A percentile compares a stretch with the other conserved stretches of the same genome.
Evolutionary conservation across 2,888 invertebrate species (phyloP).

Genomic region (Syrphus vitripennis): DNA sequence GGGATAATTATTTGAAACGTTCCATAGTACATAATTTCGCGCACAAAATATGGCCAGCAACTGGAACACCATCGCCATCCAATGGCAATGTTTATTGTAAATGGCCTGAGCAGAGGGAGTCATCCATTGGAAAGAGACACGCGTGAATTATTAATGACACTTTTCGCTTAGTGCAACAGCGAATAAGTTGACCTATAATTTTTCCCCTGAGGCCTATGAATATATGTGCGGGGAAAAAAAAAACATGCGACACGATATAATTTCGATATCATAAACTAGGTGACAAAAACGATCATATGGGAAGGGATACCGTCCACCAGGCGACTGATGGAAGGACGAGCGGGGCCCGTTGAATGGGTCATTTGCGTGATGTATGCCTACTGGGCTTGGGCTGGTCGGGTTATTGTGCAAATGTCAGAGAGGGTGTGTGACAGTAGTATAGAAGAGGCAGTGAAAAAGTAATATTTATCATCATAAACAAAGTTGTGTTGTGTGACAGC

Average conservation of each 20-base stretch:
- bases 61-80: not conserved
- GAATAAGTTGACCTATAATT: slow-evolving; percentile 61
- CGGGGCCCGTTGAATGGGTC: slow-evolving; percentile 4
- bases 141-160: slow-evolving; percentile 62
- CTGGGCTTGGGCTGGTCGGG: slow-evolving; percentile 3
- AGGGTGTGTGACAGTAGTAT: slow-evolving; percentile 36
- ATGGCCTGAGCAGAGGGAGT: not conserved
- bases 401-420: not conserved
- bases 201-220: slow-evolving; percentile 35
- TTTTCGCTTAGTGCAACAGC: slow-evolving; percentile 43
- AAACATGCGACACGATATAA: slow-evolving; percentile 55
- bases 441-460: slow-evolving; percentile 37
- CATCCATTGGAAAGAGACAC: slow-evolving; percentile 23
- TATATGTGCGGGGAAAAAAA: not conserved
- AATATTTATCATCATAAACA: slow-evolving; percentile 65
- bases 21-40: slow-evolving; percentile 53
- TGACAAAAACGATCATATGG: slow-evolving; percentile 63
- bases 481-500: slow-evolving; percentile 47
- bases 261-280: slow-evolving; percentile 66
- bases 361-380: slow-evolving; percentile 61
- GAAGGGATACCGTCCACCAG: not conserved
- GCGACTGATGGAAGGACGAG: not conserved
- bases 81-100: slow-evolving; percentile 24
- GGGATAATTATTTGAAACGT: slow-evolving; percentile 50
- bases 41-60: not conserved